Evolutionary conservation across 2,113 vertebrate species (phyloP).

Genomic region (Anolis sagrei): DNA sequence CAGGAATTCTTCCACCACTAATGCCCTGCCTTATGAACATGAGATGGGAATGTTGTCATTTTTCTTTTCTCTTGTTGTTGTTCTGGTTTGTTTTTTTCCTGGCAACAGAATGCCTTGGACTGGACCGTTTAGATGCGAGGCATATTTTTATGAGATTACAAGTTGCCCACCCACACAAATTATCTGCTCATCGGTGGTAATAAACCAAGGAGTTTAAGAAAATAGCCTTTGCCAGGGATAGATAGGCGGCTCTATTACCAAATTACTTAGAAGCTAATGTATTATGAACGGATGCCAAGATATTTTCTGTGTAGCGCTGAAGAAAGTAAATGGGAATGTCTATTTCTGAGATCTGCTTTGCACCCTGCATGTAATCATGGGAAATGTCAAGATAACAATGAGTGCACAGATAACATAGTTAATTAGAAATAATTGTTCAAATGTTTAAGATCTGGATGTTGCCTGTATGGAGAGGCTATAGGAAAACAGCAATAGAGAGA

Average conservation of each 20-base stretch:
- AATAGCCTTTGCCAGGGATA: conserved; percentile 64
- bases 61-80: too few relatives aligned
- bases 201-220: conserved; percentile 42
- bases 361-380: conserved; percentile 46
- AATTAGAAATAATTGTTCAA: conserved; percentile 63
- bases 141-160: conserved; percentile 42
- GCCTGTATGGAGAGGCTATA: conserved; percentile 29
- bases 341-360: conserved; percentile 63
- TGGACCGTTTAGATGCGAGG: conserved; percentile 15
- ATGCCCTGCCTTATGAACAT: too few relatives aligned
- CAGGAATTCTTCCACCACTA: too few relatives aligned
- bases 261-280: conserved; percentile 70
- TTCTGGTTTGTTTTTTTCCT: too few relatives aligned
- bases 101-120: not conserved
- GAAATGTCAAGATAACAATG: conserved; percentile 67
- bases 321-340: conserved; percentile 68
- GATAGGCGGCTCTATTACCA: conserved; percentile 65
- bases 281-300: conserved; percentile 72
- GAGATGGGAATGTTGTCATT: too few relatives aligned
- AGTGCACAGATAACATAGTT: conserved; percentile 54
- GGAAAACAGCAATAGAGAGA: conserved; percentile 31
- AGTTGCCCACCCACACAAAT: conserved; percentile 23
- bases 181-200: conserved; percentile 51
- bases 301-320: conserved; percentile 61
- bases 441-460: conserved; percentile 43